Evolutionary conservation across 2,113 vertebrate species (phyloP).

Genomic region (Dasyornis broadbenti): DNA sequence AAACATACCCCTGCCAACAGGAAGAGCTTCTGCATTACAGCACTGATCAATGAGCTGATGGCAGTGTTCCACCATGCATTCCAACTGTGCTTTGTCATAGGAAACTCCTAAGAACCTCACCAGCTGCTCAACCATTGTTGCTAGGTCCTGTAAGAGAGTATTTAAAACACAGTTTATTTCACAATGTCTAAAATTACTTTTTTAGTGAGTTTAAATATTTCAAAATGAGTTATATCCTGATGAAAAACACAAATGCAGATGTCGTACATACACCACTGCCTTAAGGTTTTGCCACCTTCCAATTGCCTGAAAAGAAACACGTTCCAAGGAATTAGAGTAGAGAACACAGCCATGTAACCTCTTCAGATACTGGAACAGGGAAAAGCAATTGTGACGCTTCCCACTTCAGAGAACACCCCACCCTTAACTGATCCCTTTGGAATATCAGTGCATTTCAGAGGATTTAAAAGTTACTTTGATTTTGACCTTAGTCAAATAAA

Average conservation of each 20-base stretch:
- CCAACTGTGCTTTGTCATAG: slow-evolving; percentile 94
- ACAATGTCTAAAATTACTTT: background rate
- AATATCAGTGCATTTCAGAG: background rate
- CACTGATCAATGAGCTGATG: slow-evolving; percentile 97
- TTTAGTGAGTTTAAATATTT: background rate
- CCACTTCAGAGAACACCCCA: background rate
- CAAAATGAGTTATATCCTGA: background rate
- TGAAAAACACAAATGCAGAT: background rate
- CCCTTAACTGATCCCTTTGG: background rate
- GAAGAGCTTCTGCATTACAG: slow-evolving; percentile 90
- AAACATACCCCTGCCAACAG: slow-evolving; percentile 86
- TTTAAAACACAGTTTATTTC: background rate
- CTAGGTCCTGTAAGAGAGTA: slow-evolving; percentile 81
- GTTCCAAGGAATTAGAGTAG: background rate
- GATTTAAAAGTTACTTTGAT: background rate
- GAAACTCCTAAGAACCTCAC: slow-evolving; percentile 89
- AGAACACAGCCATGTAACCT: rapidly evolving
- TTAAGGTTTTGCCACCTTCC: background rate
- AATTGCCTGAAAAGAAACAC: background rate
- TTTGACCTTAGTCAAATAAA: background rate
- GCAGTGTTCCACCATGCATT: slow-evolving; percentile 89
- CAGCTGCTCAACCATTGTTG: slow-evolving; percentile 86
- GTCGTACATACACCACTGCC: background rate
- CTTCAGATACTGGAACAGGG: background rate
- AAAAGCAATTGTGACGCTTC: background rate